Evolutionary conservation across 2,888 invertebrate species (phyloP), one percentile per base, ranked within the genome.

Genomic region (Noctua janthe): DNA sequence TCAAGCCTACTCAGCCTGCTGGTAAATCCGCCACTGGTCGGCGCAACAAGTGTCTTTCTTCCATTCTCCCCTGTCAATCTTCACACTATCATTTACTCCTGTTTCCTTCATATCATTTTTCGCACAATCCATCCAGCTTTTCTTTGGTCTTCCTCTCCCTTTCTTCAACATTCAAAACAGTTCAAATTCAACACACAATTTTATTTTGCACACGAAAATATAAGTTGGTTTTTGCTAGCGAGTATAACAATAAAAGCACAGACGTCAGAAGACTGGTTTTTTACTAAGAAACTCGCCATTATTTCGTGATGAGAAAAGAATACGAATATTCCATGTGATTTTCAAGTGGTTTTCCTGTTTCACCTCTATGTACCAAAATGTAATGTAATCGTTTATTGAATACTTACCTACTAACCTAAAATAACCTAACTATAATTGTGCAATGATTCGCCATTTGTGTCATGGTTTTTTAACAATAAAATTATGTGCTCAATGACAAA

Each of bases 341-440:
- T 54, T 70, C 35, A 54, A 71, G 43, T 47, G 35, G 54, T 80
- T 79, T 79, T 71, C 81, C 79, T 80, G 81, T 64, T 54, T n/a
- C 43, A 20, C 10, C n/a, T 47, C 8, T 77, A 3, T 43, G 5
- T 20, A 23, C 23, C 11, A 29, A 47, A 56, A 74, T 20, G 3
- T 20, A 23, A 49, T 35, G 47, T 29, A 49, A 51, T 39, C 17
- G 17, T 2, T 15, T 64, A 8, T 17, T 49, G 29, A 49, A 59
- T n/a, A 59, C 11, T 3, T 29, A 62, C 6, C 0, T 62, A 35
- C 29, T 29, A 29, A 29, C 29, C 29, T 29, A 29, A 29, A 29
- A 29, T 29, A 29, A 29, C 49, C 7, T n/a, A 17, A 49, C 39
- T 43, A 49, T 29, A n/a, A 43, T 59, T 39, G 15, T 5, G 39